Base-by-base conservation (phyloP, 2,797 vertebrate genomes). In the Sebastes matsubarae region DNA sequence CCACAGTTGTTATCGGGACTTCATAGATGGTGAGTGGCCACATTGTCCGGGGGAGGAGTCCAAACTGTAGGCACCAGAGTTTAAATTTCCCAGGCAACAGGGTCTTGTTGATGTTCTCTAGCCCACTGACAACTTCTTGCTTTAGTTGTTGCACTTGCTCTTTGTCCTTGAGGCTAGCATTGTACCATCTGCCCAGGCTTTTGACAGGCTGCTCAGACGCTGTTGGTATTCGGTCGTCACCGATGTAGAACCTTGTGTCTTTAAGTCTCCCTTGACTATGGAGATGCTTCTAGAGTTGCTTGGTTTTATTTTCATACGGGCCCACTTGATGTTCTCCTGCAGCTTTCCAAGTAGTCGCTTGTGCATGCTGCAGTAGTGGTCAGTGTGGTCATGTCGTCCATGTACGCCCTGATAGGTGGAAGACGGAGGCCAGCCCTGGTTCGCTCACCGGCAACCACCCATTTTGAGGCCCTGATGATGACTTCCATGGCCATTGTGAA, bases 11-110 rank as follows among this genome's bases (percentile, higher is more conserved):
- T 36, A 68, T 46, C 22, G 63, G 74, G 25, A 32, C 27, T 3
- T 76, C n/a, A 12, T 29, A 46, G 25, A 60, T 4, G 0, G 68
- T 73, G 7, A 77, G 69, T 50, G 67, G 78, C 79, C 75, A 84
- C 78, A 81, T 67, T 63, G 54, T 2, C n/a, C 16, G 6, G 5
- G 54, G 77, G 11, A 72, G 77, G 8, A 72, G 52, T 5, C 61
- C 34, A 66, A 64, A 59, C 13, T 72, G 60, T 20, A 72, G 32
- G 69, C 68, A 72, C 69, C 77, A 79, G 52, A 52, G 52, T 24
- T 79, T 72, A 3, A 72, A 32, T 14, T 64, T 55, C 11, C 59
- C 67, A 2, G 58, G 46, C 67, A 70, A 38, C 14, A 54, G n/a
- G 10, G 29, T 54, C 38, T 63, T 63, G 58, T 64, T 71, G 46